Conservation (phyloP, 2,797 vertebrate species). For the Protonibea diacanthus region DNA sequence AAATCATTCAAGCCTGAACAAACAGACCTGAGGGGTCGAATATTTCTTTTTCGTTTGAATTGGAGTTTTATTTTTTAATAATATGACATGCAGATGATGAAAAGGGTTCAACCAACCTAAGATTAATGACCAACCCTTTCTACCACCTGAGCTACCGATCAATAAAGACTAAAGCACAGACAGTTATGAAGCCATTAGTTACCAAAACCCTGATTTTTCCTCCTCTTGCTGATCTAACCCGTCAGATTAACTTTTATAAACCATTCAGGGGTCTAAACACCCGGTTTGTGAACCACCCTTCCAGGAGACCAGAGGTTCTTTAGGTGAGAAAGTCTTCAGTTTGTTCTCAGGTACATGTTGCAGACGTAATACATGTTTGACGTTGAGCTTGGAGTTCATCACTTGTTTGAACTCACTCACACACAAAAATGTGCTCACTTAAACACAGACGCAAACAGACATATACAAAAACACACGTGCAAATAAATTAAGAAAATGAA, state of each 20-base stretch:
- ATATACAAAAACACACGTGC: constrained; percentile 6
- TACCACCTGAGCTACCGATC: not conserved
- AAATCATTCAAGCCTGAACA: no score
- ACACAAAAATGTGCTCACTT: constrained; percentile 20
- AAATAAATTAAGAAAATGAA: constrained; percentile 18
- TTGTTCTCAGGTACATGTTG: constrained; percentile 41
- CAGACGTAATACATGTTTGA: constrained; percentile 46
- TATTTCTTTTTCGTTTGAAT: no score
- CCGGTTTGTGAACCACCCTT: not conserved
- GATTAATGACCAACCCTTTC: not conserved
- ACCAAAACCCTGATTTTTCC: not conserved
- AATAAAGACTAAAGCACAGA: not conserved
- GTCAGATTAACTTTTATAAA: not conserved
- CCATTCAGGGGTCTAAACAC: not conserved
- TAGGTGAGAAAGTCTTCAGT: constrained; percentile 9
- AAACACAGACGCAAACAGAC: constrained; percentile 23
- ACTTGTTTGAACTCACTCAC: constrained; percentile 46
- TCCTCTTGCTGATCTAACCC: not conserved
- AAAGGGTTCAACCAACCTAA: not conserved
- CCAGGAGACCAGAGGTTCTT: not conserved
- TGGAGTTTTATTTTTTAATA: not conserved
- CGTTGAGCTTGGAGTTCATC: constrained; percentile 36
- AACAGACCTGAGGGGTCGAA: no score
- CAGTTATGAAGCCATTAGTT: not conserved
- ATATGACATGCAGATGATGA: not conserved